phyloP scores from a whole-genome alignment of 2,797 vertebrate genomes.

The Enteromius paludinosus region DNA sequence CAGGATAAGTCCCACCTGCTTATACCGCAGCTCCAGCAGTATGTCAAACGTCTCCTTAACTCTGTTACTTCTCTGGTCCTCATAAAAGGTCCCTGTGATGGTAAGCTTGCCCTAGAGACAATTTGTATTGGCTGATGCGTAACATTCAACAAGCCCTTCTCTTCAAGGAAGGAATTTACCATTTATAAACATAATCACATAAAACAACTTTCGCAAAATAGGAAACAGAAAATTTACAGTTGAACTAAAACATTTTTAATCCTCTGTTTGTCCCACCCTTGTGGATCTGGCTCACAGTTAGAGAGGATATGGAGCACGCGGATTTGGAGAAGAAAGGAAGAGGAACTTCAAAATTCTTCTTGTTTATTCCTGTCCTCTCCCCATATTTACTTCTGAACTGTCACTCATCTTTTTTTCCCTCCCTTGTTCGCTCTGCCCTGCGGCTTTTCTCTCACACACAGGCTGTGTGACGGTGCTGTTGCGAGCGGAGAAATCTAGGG shows the following conservation, averaged over 20 bases:
- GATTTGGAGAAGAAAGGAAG: constrained; percentile 67
- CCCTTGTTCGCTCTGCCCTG: constrained; percentile 77
- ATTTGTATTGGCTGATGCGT: constrained; percentile 83
- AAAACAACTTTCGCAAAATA: constrained; percentile 47
- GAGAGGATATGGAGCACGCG: constrained; percentile 31
- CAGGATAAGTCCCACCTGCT: neutral
- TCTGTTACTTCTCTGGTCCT: constrained; percentile 13
- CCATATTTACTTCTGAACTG: constrained; percentile 80
- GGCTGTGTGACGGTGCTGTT: constrained; percentile 81
- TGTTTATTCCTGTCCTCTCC: constrained; percentile 80
- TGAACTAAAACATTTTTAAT: constrained; percentile 33
- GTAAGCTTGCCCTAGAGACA: constrained; percentile 79
- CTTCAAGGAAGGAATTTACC: constrained; percentile 77
- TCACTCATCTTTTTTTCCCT: constrained; percentile 76
- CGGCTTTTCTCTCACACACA: constrained; percentile 84
- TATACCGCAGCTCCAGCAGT: neutral
- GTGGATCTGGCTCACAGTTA: constrained; percentile 23
- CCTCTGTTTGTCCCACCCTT: constrained; percentile 40
- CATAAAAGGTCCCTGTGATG: constrained; percentile 12
- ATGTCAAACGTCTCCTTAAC: neutral
- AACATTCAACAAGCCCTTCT: constrained; percentile 85
- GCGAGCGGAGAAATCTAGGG: constrained; percentile 77
- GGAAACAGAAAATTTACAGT: constrained; percentile 38
- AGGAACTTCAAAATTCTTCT: constrained; percentile 78
- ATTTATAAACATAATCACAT: constrained; percentile 82